Evolutionary conservation across 2,888 invertebrate genomes (phyloP), one percentile per base, ranked within the genome.

Genomic region (Apoda limacodes): DNA sequence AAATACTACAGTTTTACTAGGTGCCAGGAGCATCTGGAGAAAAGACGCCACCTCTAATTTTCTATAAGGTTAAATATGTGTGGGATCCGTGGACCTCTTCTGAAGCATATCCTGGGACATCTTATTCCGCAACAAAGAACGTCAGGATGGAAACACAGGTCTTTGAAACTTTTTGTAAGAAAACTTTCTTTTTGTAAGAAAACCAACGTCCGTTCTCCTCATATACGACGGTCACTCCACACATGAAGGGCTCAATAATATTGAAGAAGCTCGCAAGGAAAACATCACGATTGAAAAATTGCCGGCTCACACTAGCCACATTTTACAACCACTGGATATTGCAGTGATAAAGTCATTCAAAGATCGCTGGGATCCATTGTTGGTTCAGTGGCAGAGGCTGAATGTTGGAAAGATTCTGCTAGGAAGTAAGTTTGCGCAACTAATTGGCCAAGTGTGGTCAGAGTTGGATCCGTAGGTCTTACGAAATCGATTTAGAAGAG

Each of bases 91-190:
- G 51, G 48, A 37, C 31, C 1, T 42, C 43, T 14, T 26, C 30
- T 5, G 39, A 48, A 7, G 40, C 25, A 3, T 42, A 40, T 21
- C 43, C 44, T 13, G 42, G 43, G 5, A 46, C 44, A 28, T 24
- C 39, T n/a, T 50, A 51, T 27, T 45, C 51, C 4, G 48, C 50
- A 4, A 52, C 46, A 6, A 34, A 30, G 23, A 56, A 60, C 34
- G 55, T 52, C 3, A 58, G 55, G 54, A 60, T 61, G 48, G 51
- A 60, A 25, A 39, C 42, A 3, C 37, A 48, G 0, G 40, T 60
- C 9, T 59, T 42, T 22, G 46, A 41, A 22, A 30, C 13, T 5
- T 50, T 40, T 26, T 48, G 50, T 26, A 33, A 49, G 39, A 50
- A 47, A 32, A 32, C 31, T 9, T n/a, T n/a, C n/a, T 46, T 48